phyloP scores from a whole-genome alignment of 53 echinoderm and acorn worm genomes.

The Hippasteria phrygiana region DNA sequence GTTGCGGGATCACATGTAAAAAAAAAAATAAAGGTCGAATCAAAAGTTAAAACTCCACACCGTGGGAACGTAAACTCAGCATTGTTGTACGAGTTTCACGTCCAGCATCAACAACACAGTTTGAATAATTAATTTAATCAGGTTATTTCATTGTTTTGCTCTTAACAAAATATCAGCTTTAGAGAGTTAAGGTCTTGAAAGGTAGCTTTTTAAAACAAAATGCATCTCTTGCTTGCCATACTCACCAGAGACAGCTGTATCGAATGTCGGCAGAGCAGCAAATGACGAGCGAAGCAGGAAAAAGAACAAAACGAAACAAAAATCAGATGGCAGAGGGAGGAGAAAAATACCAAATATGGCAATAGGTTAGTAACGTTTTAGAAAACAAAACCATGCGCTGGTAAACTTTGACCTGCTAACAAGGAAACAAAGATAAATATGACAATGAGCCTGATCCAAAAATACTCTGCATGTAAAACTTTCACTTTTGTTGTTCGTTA shows the following conservation, averaged over 20 bases:
- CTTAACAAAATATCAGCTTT: not conserved
- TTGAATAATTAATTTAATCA: not conserved
- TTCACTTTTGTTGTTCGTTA: not conserved
- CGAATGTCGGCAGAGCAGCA: not conserved
- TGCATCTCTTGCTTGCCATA: not conserved
- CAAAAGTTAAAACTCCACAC: not conserved
- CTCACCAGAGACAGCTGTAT: conserved; percentile 24
- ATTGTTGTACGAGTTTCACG: not conserved
- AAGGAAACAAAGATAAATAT: not conserved
- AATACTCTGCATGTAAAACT: not conserved
- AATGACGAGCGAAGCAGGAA: conserved; percentile 2
- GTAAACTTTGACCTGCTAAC: not conserved
- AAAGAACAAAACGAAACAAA: conserved; percentile 42
- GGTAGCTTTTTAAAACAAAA: not conserved
- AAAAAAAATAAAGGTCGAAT: not conserved
- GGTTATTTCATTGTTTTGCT: not conserved
- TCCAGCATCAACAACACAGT: not conserved
- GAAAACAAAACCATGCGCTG: conserved; percentile 6
- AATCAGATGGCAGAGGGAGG: conserved; percentile 7
- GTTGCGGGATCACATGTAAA: not conserved
- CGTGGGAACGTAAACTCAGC: not conserved
- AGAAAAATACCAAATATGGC: conserved; percentile 7
- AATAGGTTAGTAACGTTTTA: not conserved
- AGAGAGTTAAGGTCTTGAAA: not conserved
- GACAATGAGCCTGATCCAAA: not conserved